These are phyloP conservation scores for Cryptoprocta ferox DNA, from an alignment of 2,797 vertebrate genomes.

Conservation along the genomic window DNA sequence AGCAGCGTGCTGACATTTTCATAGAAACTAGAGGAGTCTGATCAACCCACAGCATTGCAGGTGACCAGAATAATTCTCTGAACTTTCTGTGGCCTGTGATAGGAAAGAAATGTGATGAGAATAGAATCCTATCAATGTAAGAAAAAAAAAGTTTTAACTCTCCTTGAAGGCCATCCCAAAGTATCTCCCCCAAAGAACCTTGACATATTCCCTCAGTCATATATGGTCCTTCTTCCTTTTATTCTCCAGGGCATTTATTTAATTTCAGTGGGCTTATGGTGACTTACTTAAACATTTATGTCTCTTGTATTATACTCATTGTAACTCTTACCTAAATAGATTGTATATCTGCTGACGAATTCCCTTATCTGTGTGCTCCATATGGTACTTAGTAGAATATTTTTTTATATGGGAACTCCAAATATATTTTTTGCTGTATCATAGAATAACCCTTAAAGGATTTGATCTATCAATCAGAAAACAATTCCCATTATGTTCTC, in stretches of 20 bases:
- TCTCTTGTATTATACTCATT: background rate
- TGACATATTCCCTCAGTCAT: background rate
- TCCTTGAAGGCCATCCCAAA: background rate
- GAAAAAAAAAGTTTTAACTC: background rate
- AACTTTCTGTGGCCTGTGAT: background rate
- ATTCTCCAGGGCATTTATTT: background rate
- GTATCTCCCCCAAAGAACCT: background rate
- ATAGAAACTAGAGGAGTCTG: background rate
- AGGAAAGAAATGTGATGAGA: background rate
- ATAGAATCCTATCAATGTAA: background rate
- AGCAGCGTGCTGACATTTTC: background rate
- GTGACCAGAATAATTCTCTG: background rate
- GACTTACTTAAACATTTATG: background rate
- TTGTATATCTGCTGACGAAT: background rate
- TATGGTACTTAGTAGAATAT: background rate
- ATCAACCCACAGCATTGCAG: background rate
- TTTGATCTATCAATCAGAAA: slow-evolving; percentile 3
- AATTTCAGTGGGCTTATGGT: background rate
- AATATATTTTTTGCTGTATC: slow-evolving; percentile 20
- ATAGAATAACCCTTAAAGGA: slow-evolving; percentile 5
- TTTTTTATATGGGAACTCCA: background rate
- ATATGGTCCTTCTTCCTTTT: background rate
- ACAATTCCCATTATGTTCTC: background rate
- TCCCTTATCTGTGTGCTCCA: background rate
- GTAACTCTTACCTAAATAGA: background rate